A percentile compares a stretch with the other conserved stretches of the same genome.
Evolutionary conservation across 2,113 vertebrate species (phyloP).

Genomic region (Eonycteris spelaea): DNA sequence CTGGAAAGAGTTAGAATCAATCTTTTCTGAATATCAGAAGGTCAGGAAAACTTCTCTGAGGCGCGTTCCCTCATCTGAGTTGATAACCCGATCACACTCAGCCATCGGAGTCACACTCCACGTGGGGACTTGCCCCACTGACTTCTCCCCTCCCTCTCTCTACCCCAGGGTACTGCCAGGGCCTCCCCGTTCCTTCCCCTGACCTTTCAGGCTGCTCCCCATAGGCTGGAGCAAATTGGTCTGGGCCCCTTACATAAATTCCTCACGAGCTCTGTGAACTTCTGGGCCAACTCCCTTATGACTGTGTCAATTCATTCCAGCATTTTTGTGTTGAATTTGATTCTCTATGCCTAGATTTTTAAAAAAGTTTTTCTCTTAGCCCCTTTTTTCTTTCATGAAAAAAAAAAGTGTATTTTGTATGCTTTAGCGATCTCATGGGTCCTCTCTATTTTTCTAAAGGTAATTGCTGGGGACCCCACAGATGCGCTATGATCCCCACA

Average conservation of each 20-base stretch:
- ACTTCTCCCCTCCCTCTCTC: neutral
- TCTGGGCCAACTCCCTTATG: neutral
- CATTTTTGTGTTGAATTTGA: neutral
- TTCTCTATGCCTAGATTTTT: neutral
- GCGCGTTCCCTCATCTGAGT: neutral
- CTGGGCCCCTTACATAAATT: neutral
- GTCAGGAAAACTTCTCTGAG: neutral
- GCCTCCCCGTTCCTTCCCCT: neutral
- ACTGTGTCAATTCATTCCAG: neutral
- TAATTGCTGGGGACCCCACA: neutral
- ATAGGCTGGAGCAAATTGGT: neutral
- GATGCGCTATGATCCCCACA: neutral
- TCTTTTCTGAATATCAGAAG: neutral
- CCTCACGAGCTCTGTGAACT: neutral
- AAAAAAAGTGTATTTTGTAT: neutral
- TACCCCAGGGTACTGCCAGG: too few species aligned
- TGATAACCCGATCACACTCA: neutral
- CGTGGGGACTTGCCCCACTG: fast-evolving
- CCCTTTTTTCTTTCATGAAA: neutral
- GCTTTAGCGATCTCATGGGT: neutral
- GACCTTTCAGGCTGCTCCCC: neutral
- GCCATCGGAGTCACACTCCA: neutral
- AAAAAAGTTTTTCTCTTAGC: neutral
- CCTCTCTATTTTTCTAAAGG: neutral
- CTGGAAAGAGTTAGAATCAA: neutral